Conservation (phyloP, 2,888 invertebrate species). For the Rhabditoides inermis region DNA sequence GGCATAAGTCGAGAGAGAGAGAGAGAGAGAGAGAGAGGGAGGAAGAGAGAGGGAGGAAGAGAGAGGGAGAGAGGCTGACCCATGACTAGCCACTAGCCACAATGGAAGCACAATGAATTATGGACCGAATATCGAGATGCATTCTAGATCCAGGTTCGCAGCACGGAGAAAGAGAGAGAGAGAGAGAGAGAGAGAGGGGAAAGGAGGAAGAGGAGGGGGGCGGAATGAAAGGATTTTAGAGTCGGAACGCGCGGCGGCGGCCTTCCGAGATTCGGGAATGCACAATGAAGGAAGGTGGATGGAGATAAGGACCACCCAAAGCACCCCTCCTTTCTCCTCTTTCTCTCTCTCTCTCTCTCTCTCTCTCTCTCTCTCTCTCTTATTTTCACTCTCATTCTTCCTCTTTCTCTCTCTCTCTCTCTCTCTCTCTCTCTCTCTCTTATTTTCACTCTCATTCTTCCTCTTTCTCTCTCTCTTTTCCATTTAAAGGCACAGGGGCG, state of each 20-base stretch:
- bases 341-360: slow-evolving; percentile 5
- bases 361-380: slow-evolving; percentile 5
- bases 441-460: no score
- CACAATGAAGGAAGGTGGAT: background rate
- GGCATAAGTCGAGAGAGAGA: slow-evolving; percentile 9
- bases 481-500: no score
- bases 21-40: slow-evolving; percentile 2
- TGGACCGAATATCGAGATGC: background rate
- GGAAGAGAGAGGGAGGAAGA: background rate
- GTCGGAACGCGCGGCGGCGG: background rate
- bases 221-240: slow-evolving; percentile 8
- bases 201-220: slow-evolving; percentile 5
- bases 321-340: no score
- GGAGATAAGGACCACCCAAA: slow-evolving; percentile 2
- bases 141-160: no score
- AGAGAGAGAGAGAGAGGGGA: slow-evolving; percentile 5
- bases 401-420: background rate
- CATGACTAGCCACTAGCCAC: background rate
- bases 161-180: background rate
- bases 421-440: background rate
- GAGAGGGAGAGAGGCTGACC: slow-evolving; percentile 9
- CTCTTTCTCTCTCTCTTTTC: background rate
- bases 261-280: background rate
- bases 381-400: background rate
- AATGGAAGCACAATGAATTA: background rate